Evolutionary conservation across 2,888 invertebrate species (phyloP), one percentile per base, ranked within the genome.

Genomic region (Diarsia mendica): DNA sequence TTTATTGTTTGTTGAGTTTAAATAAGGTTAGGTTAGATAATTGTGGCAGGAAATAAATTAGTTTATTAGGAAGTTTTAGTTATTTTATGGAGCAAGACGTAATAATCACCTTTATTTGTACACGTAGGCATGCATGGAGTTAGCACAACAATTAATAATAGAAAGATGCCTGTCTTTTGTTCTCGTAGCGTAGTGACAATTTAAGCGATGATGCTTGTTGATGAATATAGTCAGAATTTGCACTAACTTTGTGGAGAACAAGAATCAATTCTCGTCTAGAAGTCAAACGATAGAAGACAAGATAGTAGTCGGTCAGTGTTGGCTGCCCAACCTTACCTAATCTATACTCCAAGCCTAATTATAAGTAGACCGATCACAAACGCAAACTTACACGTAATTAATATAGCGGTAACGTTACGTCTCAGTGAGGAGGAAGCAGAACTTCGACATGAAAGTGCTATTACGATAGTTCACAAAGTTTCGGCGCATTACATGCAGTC

Each of bases 321-420:
- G 23, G 5, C 53, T 28, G n/a, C 9, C 11, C 3, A 67, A 58
- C 78, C 13, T 60, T 68, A 13, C 20, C 20, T 33, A 10, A 72
- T 75, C 1, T 28, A 81, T 73, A 72, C 82, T 48, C 39, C 15
- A 46, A 49, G 1, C n/a, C 5, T 61, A 55, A 69, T 89, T 87
- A 92, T 89, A 91, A 90, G 91, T 92, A 90, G 88, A 89, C 86
- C 88, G 88, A 89, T 88, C 85, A 86, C 89, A 88, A 90, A 82
- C 20, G 89, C 88, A 89, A 90, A 91, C 90, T 84, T 90, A 87
- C 83, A 86, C 87, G 86, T 89, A 87, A 89, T 89, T 89, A 87
- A 85, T 79, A 67, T 81, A 83, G 80, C 88, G 83, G 85, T 85
- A 71, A 75, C 79, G 79, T 77, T 79, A 73, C 73, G 82, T 72